Percentiles rank a stretch among this genome's conserved stretches.
phyloP scores from a whole-genome alignment of 2,888 invertebrate species.

The Deladenus siricidicola region DNA sequence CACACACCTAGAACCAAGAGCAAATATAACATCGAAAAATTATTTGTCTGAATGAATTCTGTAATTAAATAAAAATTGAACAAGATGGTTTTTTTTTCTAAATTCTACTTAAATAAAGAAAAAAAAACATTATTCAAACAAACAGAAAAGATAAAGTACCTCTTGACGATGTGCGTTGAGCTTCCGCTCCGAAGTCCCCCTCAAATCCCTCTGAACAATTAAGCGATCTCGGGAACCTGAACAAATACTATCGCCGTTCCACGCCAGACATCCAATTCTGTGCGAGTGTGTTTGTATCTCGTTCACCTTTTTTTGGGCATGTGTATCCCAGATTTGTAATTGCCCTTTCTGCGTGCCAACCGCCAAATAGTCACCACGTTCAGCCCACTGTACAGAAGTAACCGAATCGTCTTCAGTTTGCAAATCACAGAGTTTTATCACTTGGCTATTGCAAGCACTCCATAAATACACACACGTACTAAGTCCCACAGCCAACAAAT shows the following conservation, averaged over 20 bases:
- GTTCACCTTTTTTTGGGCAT: conserved; percentile 76
- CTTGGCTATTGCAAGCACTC: conserved; percentile 96
- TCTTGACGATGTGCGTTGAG: conserved; percentile 89
- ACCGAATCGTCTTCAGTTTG: conserved; percentile 72
- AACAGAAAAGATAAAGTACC: conserved; percentile 60
- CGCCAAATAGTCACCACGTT: conserved; percentile 87
- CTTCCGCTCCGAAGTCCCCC: conserved; percentile 70
- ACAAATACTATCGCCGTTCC: conserved; percentile 53
- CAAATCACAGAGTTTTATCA: conserved; percentile 87
- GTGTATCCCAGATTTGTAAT: conserved; percentile 88
- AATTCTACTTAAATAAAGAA: too few species aligned
- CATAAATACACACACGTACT: conserved; percentile 96
- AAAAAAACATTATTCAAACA: too few species aligned
- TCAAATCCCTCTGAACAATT: conserved; percentile 85
- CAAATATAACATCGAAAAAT: too few species aligned
- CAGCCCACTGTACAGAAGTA: conserved; percentile 97
- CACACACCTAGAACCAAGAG: conserved; percentile 71
- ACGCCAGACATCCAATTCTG: conserved; percentile 52
- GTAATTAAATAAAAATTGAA: too few species aligned
- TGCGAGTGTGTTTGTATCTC: conserved; percentile 41
- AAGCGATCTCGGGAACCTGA: conserved; percentile 87
- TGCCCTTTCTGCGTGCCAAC: conserved; percentile 69
- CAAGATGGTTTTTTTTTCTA: too few species aligned
- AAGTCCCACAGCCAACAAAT: conserved; percentile 91
- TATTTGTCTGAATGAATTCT: too few species aligned